Evolutionary conservation across 1,140 invertebrate species (phyloP).

Genomic region (Hylyphantes graminicola): DNA sequence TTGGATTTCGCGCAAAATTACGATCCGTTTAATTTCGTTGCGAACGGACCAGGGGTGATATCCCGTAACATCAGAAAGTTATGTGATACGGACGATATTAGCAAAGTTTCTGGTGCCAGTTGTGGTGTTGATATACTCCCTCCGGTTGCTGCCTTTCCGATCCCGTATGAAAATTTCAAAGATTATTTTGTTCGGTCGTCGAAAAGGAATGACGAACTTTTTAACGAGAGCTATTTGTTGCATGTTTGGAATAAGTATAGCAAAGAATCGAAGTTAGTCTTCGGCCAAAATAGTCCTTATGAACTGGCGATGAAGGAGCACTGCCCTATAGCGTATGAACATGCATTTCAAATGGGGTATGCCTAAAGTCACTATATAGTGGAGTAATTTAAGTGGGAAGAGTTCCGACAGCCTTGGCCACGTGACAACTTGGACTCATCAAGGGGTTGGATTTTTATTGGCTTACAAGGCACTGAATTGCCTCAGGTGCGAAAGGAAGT

Average conservation of each 20-base stretch:
- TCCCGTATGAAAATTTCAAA: constrained; percentile 38
- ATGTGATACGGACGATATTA: constrained; percentile 38
- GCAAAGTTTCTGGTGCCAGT: constrained; percentile 25
- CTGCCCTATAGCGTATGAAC: constrained; percentile 24
- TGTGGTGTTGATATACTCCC: constrained; percentile 38
- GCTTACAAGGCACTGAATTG: too few relatives aligned
- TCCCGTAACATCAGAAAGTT: constrained; percentile 13
- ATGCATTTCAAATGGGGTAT: constrained; percentile 15
- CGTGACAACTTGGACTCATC: too few relatives aligned
- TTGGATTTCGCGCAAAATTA: constrained; percentile 72
- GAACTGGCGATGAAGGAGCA: constrained; percentile 27
- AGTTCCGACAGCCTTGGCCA: too few relatives aligned
- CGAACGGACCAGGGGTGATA: constrained; percentile 32
- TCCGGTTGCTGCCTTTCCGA: constrained; percentile 34
- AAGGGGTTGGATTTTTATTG: too few relatives aligned
- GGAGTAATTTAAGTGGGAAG: too few relatives aligned
- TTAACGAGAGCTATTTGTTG: constrained; percentile 41
- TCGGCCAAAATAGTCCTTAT: constrained; percentile 23
- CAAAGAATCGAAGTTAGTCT: neutral
- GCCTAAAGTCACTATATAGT: neutral
- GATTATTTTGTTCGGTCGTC: constrained; percentile 27
- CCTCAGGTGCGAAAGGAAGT: too few relatives aligned
- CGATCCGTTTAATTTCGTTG: constrained; percentile 30
- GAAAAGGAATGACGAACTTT: neutral
- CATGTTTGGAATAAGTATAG: constrained; percentile 53